Base-by-base conservation (phyloP, 2,888 invertebrate genomes). In the Acrocyrtus sp. region DNA sequence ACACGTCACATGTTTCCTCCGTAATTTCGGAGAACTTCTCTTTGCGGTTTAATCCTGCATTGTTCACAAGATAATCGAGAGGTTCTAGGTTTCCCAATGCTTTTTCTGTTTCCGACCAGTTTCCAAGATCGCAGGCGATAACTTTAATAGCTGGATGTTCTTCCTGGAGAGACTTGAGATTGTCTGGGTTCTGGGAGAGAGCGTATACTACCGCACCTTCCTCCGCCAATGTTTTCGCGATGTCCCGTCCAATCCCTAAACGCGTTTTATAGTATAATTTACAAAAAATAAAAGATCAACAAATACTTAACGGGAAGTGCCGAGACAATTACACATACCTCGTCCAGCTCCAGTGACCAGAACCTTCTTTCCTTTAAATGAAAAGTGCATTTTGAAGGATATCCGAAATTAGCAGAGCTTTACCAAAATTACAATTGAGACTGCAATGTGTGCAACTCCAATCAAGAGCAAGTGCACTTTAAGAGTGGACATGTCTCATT, bases 321-420 rank as follows among this genome's bases (percentile, higher is more conserved):
- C n/a, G n/a, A n/a, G n/a, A n/a, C n/a, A n/a, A n/a, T n/a, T n/a
- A n/a, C n/a, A n/a, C n/a, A n/a, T n/a, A 60, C 60, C 94, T 89
- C 90, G 90, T 26, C 93, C 93, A 58, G 93, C 94, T 68, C 95
- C 95, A 72, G 95, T 95, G 3, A 96, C 93, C 65, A 95, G 86
- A 82, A 94, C 91, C 72, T 90, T 88, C 86, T 93, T 94, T 70
- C 90, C 90, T 81, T 87, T 87, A 83, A 93, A 92, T 65, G 86
- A 62, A n/a, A 15, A 53, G 10, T 56, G 26, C 56, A 70, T 69
- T 43, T 4, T 43, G 15, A 15, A 39, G 15, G 17, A 5, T 54
- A 4, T 10, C 1, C 2, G n/a, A n/a, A n/a, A n/a, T n/a, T n/a
- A n/a, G n/a, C n/a, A n/a, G n/a, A n/a, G n/a, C n/a, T n/a, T n/a